Conservation (phyloP, 2,797 vertebrate genomes). For the Leptodactylus fallax region DNA sequence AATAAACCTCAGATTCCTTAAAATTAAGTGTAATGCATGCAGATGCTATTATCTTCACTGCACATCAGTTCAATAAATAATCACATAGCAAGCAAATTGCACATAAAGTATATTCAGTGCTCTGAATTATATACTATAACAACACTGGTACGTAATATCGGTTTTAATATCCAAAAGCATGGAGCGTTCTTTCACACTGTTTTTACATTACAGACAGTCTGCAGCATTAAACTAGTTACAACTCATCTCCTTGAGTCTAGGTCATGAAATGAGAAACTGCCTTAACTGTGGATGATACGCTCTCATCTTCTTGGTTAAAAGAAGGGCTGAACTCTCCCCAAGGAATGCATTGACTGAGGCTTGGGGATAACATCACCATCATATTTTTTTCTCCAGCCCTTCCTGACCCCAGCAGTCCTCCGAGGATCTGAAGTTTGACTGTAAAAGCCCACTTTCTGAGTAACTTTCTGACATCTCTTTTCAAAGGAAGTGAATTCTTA, state of each 20-base stretch:
- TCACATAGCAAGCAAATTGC: neutral
- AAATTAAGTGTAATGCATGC: no score
- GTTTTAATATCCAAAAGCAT: neutral
- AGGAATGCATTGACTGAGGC: slow-evolving; percentile 40
- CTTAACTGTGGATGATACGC: slow-evolving; percentile 42
- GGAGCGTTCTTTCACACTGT: neutral
- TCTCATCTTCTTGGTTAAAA: slow-evolving; percentile 61
- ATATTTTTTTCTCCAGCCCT: slow-evolving; percentile 49
- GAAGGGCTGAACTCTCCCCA: slow-evolving; percentile 53
- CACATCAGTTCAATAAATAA: no score
- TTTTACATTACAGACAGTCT: neutral
- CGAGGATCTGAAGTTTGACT: slow-evolving; percentile 57
- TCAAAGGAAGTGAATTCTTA: slow-evolving; percentile 66
- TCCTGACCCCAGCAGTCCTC: slow-evolving; percentile 51
- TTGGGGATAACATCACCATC: slow-evolving; percentile 54
- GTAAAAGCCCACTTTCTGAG: slow-evolving; percentile 57
- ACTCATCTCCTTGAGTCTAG: slow-evolving; percentile 62
- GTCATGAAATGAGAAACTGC: slow-evolving; percentile 52
- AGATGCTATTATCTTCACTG: no score
- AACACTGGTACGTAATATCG: neutral
- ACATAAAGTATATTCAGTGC: neutral
- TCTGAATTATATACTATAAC: neutral
- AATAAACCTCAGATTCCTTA: no score
- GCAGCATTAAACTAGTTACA: slow-evolving; percentile 27
- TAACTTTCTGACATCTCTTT: slow-evolving; percentile 63